Conservation (phyloP, 2,113 vertebrate species). For the Salminus brasiliensis region DNA sequence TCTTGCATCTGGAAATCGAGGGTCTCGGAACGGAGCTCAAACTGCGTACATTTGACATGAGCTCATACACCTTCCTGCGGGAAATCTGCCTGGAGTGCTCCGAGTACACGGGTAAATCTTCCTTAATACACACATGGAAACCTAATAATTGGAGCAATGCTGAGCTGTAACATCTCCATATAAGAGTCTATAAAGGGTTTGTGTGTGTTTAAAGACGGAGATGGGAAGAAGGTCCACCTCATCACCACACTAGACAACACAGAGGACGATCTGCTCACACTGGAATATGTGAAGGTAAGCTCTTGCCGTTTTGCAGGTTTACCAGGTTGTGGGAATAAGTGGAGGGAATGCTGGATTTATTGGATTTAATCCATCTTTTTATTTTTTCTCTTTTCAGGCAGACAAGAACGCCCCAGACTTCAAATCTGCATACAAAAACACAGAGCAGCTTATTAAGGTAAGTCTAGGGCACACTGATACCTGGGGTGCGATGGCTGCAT, state of each 20-base stretch:
- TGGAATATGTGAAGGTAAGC: constrained; percentile 90
- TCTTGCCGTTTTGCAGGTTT: background rate
- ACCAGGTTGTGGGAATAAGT: too few species aligned
- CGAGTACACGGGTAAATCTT: constrained; percentile 84
- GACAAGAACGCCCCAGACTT: constrained; percentile 87
- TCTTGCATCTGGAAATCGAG: constrained; percentile 84
- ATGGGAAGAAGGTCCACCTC: constrained; percentile 86
- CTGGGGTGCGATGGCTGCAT: too few species aligned
- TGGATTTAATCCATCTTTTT: constrained; percentile 17
- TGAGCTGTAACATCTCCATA: background rate
- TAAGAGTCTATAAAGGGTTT: background rate
- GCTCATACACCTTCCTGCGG: constrained; percentile 85
- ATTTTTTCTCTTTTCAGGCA: constrained; percentile 71
- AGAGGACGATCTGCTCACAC: constrained; percentile 86
- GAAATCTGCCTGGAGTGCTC: constrained; percentile 93
- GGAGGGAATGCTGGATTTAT: background rate
- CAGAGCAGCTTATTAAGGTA: constrained; percentile 92
- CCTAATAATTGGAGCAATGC: background rate
- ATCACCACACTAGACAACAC: constrained; percentile 93
- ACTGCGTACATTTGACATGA: constrained; percentile 88
- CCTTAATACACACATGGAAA: background rate
- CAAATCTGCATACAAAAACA: constrained; percentile 82
- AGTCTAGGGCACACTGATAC: constrained; percentile 13
- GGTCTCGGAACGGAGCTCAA: constrained; percentile 89
- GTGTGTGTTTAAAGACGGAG: constrained; percentile 79